These are phyloP conservation scores for Falco cherrug DNA, from an alignment of 2,797 vertebrate genomes.

Conservation along the genomic window DNA sequence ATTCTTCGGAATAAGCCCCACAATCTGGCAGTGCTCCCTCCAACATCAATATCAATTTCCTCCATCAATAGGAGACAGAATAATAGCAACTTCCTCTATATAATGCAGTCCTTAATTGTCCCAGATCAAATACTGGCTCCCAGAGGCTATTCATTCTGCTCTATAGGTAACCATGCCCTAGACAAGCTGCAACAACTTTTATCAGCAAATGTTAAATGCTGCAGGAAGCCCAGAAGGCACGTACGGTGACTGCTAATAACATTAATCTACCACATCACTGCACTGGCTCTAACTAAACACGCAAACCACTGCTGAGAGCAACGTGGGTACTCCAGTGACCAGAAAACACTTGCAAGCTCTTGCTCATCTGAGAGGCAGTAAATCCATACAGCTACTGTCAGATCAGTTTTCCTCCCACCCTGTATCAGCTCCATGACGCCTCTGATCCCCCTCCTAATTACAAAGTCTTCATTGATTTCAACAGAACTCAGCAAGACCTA, in stretches of 20 bases:
- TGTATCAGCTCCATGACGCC: neutral
- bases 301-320: neutral
- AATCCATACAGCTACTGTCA: neutral
- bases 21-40: neutral
- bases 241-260: neutral
- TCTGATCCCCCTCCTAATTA: neutral
- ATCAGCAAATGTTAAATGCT: neutral
- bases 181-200: neutral
- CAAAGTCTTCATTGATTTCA: conserved; percentile 19
- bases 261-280: neutral
- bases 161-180: neutral
- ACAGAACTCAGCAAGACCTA: neutral
- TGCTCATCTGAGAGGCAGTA: neutral
- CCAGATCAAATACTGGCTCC: conserved; percentile 19
- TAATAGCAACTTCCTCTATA: conserved; percentile 20
- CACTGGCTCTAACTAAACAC: neutral
- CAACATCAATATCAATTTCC: conserved; percentile 47
- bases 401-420: fast-evolving
- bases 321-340: neutral
- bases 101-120: conserved; percentile 4
- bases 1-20: neutral
- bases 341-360: neutral
- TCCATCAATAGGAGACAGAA: conserved; percentile 24
- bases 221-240: neutral
- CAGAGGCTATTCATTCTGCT: conserved; percentile 1